Percentiles rank a stretch among this genome's conserved stretches.
These are phyloP conservation scores for Taurulus bubalis DNA, from an alignment of 2,113 vertebrate genomes.

Conservation along the genomic window DNA sequence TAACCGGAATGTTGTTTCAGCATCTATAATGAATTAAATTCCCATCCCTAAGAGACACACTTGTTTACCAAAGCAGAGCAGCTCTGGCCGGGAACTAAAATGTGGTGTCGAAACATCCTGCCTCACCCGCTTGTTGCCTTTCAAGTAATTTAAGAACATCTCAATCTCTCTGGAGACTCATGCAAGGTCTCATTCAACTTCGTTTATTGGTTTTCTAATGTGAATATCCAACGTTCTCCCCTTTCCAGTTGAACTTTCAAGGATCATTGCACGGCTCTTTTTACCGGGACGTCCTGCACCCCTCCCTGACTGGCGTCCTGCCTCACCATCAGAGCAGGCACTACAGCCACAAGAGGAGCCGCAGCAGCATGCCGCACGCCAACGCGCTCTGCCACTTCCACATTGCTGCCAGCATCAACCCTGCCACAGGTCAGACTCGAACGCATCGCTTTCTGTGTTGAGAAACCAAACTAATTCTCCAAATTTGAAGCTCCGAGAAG, in stretches of 20 bases:
- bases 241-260: conserved; percentile 85
- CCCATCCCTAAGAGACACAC: conserved; percentile 8
- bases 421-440: conserved; percentile 86
- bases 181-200: not conserved
- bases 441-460: not conserved
- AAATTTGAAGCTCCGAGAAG: not conserved
- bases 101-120: not conserved
- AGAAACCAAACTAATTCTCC: not conserved
- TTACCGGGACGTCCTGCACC: conserved; percentile 84
- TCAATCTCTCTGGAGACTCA: not conserved
- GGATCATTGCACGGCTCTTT: conserved; percentile 84
- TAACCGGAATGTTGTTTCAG: conserved; percentile 18
- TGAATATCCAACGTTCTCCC: not conserved
- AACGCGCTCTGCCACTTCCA: conserved; percentile 98
- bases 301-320: conserved; percentile 87
- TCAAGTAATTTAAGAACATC: not conserved
- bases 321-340: conserved; percentile 91
- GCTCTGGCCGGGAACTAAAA: not conserved
- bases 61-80: conserved; percentile 7
- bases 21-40: conserved; percentile 12
- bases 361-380: conserved; percentile 84
- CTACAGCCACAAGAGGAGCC: conserved; percentile 87
- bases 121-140: not conserved
- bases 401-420: conserved; percentile 99
- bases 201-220: not conserved